A percentile compares a stretch with the other conserved stretches of the same genome.
Conservation (phyloP, 35 echinoderm and acorn worm genomes). For the Apostichopus californicus region DNA sequence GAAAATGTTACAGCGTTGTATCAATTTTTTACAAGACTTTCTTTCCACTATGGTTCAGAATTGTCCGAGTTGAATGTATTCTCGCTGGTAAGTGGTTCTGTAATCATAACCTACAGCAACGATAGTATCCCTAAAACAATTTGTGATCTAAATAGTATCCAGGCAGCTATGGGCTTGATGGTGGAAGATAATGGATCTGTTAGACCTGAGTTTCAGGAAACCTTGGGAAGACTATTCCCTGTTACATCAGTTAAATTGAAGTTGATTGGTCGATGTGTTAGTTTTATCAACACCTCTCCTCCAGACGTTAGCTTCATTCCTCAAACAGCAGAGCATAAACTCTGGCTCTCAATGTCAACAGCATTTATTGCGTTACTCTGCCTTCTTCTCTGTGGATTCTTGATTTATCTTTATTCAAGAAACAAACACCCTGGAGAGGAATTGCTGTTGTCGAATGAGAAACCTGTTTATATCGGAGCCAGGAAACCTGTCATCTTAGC, state of each 20-base stretch:
- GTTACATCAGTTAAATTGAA: not conserved
- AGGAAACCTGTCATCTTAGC: slow-evolving; percentile 21
- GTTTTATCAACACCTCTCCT: not conserved
- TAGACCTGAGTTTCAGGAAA: not conserved
- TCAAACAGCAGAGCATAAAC: not conserved
- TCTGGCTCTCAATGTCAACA: not conserved
- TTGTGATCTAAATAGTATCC: slow-evolving; percentile 12
- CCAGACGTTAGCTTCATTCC: not conserved
- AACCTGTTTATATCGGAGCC: slow-evolving; percentile 11
- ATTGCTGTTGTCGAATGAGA: slow-evolving; percentile 24
- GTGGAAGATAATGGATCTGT: slow-evolving; percentile 17
- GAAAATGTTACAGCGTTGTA: not conserved
- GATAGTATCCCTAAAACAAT: slow-evolving; percentile 4
- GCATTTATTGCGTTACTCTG: not conserved
- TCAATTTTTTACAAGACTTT: not conserved
- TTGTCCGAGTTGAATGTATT: slow-evolving; percentile 12
- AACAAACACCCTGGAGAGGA: slow-evolving; percentile 34
- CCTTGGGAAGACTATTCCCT: not conserved
- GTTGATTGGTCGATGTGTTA: slow-evolving; percentile 9
- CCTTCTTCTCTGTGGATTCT: not conserved
- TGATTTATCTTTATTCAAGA: not conserved
- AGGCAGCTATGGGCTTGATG: not conserved
- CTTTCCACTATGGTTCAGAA: not conserved
- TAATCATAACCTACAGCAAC: slow-evolving; percentile 15
- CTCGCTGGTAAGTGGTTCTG: slow-evolving; percentile 17